A percentile compares a stretch with the other conserved stretches of the same genome.
phyloP scores from a whole-genome alignment of 2,113 vertebrate species.

The Campylomormyrus tamandua region DNA sequence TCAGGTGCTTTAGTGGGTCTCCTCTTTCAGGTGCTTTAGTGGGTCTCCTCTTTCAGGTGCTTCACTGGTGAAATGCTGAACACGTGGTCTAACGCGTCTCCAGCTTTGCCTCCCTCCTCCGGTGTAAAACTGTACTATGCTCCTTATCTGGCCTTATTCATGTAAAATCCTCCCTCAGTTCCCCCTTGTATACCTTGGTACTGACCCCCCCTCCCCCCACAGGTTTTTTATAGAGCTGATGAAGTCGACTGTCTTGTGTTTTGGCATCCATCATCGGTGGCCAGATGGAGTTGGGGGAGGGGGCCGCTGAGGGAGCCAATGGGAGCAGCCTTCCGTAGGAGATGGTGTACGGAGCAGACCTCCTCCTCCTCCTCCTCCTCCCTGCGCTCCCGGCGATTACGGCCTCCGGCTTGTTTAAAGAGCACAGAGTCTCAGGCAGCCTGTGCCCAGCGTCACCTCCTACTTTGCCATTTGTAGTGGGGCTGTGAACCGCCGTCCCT shows the following conservation, averaged over 20 bases:
- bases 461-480: background rate
- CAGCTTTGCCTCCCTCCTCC: background rate
- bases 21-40: background rate
- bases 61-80: background rate
- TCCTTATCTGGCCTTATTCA: background rate
- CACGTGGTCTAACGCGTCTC: background rate
- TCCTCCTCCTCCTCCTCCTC: background rate
- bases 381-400: background rate
- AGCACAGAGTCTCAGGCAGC: background rate
- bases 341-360: background rate
- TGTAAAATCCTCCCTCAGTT: background rate
- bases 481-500: background rate
- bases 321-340: background rate
- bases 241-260: background rate
- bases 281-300: background rate
- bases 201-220: background rate
- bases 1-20: background rate
- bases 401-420: background rate
- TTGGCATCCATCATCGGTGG: background rate
- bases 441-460: background rate
- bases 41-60: background rate
- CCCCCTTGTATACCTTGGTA: background rate
- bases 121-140: background rate
- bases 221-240: background rate
- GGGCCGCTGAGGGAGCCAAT: background rate